These are phyloP conservation scores for Mobula hypostoma DNA, from an alignment of 2,113 vertebrate species.

Conservation along the genomic window DNA sequence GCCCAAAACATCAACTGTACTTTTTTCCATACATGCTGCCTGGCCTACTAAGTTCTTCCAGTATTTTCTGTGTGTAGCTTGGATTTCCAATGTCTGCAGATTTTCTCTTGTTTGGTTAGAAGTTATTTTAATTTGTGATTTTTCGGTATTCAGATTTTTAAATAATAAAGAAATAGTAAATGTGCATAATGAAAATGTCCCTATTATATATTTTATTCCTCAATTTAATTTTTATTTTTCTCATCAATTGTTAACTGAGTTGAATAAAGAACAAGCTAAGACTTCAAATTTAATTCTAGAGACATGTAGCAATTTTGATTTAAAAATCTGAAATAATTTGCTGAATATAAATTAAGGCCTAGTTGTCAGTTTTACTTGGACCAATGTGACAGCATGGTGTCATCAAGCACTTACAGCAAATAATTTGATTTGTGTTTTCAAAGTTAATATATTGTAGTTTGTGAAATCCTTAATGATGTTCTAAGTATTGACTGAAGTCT, in stretches of 20 bases:
- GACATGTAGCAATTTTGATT: neutral
- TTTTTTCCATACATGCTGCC: too few relatives aligned
- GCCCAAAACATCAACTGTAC: too few relatives aligned
- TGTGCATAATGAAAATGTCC: neutral
- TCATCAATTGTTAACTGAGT: neutral
- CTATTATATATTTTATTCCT: neutral
- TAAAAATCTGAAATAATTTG: neutral
- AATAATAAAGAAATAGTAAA: neutral
- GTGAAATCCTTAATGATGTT: slow-evolving; percentile 26
- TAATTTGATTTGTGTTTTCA: neutral
- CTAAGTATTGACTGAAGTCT: neutral
- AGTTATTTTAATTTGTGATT: neutral
- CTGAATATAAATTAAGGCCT: neutral
- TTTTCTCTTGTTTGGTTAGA: neutral
- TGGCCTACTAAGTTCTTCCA: too few relatives aligned
- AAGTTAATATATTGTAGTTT: neutral
- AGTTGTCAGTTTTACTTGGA: neutral
- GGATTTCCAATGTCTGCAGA: too few relatives aligned
- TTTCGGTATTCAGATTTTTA: neutral
- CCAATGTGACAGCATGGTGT: neutral
- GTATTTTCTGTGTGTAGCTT: too few relatives aligned
- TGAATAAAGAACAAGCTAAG: neutral
- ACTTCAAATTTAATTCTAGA: neutral
- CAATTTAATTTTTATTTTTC: neutral
- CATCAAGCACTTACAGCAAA: neutral